These are phyloP conservation scores for Gymnocheta viridis DNA, from an alignment of 2,888 invertebrate species.

Conservation along the genomic window DNA sequence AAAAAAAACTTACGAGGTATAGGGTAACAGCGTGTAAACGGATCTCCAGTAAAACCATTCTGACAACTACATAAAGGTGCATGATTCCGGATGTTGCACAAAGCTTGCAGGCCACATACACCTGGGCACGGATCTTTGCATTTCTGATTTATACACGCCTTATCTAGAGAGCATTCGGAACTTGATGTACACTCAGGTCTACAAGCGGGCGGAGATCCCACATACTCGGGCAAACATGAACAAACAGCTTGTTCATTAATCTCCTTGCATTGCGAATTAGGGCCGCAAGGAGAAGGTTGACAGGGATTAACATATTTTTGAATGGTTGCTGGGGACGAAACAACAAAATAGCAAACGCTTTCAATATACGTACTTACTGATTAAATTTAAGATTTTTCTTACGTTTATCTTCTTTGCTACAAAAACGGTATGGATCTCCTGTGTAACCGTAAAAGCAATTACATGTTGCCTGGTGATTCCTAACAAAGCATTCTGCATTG, in stretches of 20 bases:
- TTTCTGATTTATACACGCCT: slow-evolving; percentile 87
- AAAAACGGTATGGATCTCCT: slow-evolving; percentile 89
- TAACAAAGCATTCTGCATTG: slow-evolving; percentile 88
- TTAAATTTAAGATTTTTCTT: slow-evolving; percentile 77
- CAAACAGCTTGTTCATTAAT: slow-evolving; percentile 87
- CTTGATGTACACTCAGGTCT: slow-evolving; percentile 87
- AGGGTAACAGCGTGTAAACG: slow-evolving; percentile 84
- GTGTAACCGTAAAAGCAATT: slow-evolving; percentile 87
- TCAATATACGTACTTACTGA: background rate
- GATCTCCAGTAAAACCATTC: slow-evolving; percentile 87
- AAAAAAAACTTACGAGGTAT: slow-evolving; percentile 80
- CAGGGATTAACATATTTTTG: slow-evolving; percentile 79
- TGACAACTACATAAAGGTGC: slow-evolving; percentile 87
- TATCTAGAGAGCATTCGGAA: slow-evolving; percentile 86
- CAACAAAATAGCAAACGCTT: slow-evolving; percentile 6
- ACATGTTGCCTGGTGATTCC: slow-evolving; percentile 88
- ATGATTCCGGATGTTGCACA: slow-evolving; percentile 88
- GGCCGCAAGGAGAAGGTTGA: slow-evolving; percentile 87
- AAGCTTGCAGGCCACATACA: slow-evolving; percentile 86
- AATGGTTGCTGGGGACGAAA: slow-evolving; percentile 69
- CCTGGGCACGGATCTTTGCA: slow-evolving; percentile 88
- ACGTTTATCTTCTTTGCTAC: slow-evolving; percentile 83
- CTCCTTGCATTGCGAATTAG: slow-evolving; percentile 89
- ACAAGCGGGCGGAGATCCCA: slow-evolving; percentile 89
- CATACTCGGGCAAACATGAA: slow-evolving; percentile 85